Evolutionary conservation across 2,888 invertebrate genomes (phyloP), one percentile per base, ranked within the genome.

Genomic region (Saturnia pavonia): DNA sequence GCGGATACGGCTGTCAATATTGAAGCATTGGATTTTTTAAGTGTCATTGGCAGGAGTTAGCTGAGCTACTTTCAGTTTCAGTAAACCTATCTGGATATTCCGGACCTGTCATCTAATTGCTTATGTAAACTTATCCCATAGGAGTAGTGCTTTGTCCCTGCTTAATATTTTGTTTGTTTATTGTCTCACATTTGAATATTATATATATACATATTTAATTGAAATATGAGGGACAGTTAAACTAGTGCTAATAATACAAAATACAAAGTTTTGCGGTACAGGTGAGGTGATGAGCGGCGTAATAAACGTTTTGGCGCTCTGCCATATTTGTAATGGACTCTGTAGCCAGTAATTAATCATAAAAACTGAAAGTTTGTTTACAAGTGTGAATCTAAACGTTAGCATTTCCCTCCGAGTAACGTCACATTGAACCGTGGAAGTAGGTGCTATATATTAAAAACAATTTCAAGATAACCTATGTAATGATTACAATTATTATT

Each of bases 291-390:
- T 75, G 72, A 72, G 74, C 75, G 76, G 71, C 72, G 68, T 68
- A 74, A 69, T 73, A 72, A 74, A 73, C 68, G 74, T 75, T 74
- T 80, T 82, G 81, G 80, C 80, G 72, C 72, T 74, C 74, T 74
- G 82, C 81, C 81, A 82, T 77, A 71, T 73, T 11, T 51, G 66
- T 81, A 76, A 79, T 79, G 69, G 74, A 75, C 71, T 72, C 72
- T 69, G 73, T 72, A 70, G 69, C 74, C 74, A 73, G 76, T 76
- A 78, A 83, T 80, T 80, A 82, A 77, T 84, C 78, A 73, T 84
- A 78, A 83, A 80, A 75, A 74, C 60, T 72, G 75, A 67, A 70
- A 67, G 70, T 70, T 67, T 67, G 66, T 70, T 70, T 67, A 70
- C 66, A 42, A 51, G 22, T 54, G 16, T 40, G 8, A 66, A 48